A percentile compares a stretch with the other conserved stretches of the same genome.
These are phyloP conservation scores for Cottoperca gobio DNA, from an alignment of 2,797 vertebrate genomes.

Conservation along the genomic window DNA sequence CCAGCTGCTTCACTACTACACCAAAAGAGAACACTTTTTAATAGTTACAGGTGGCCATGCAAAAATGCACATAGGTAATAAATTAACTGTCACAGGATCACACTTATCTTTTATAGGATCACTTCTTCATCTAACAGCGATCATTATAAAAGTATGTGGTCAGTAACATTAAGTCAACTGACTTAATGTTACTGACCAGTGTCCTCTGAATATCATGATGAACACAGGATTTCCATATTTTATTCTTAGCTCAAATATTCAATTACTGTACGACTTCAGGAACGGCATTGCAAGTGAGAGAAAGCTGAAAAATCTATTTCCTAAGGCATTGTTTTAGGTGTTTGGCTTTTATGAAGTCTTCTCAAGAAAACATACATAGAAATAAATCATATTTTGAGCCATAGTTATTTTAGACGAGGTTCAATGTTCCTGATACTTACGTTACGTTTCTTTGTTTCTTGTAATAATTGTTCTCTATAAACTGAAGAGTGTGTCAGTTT, in stretches of 20 bases:
- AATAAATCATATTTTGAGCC: background rate
- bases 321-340: background rate
- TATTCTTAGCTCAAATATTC: slow-evolving; percentile 7
- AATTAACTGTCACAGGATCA: background rate
- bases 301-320: background rate
- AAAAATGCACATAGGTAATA: background rate
- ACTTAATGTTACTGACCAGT: no score
- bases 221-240: slow-evolving; percentile 13
- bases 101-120: background rate
- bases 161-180: background rate
- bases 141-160: slow-evolving; percentile 18
- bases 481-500: background rate
- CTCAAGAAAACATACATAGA: background rate
- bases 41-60: no score
- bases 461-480: background rate
- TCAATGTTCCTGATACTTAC: background rate
- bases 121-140: slow-evolving; percentile 13
- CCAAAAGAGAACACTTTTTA: no score
- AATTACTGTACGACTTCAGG: background rate
- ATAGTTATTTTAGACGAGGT: background rate
- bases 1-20: no score
- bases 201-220: slow-evolving; percentile 11
- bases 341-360: slow-evolving; percentile 2
- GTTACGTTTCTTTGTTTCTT: background rate
- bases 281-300: background rate